Evolutionary conservation across 23 tunicate species (phyloP).

Genomic region (Corella eumyota): DNA sequence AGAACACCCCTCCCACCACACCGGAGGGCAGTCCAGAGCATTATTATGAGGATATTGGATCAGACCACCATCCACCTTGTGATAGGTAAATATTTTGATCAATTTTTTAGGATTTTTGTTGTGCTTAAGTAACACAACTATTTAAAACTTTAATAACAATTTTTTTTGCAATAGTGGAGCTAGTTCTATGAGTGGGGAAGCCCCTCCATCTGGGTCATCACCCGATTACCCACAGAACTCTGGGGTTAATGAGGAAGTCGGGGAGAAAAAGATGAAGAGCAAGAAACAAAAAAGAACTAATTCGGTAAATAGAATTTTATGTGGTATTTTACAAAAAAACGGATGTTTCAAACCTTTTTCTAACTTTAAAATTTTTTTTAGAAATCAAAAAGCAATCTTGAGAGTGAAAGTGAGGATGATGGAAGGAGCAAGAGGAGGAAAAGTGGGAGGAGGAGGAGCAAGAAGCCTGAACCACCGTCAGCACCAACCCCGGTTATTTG

Average conservation of each 20-base stretch:
- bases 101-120: no score
- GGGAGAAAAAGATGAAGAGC: no score
- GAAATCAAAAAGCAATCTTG: conserved; percentile 15
- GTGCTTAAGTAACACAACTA: no score
- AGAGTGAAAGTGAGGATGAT: conserved; percentile 1
- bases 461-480: conserved; percentile 64
- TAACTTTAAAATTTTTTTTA: no score
- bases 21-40: conserved; percentile 45
- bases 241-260: conserved; percentile 5
- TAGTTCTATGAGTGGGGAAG: conserved; percentile 17
- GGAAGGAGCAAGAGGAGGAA: conserved; percentile 15
- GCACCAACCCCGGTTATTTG: conserved; percentile 62
- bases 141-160: no score
- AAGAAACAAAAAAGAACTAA: no score
- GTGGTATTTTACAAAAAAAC: no score
- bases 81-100: neutral
- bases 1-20: conserved; percentile 75
- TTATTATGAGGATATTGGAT: conserved; percentile 41
- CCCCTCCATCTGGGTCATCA: conserved; percentile 7
- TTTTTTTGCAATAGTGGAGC: no score
- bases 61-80: neutral
- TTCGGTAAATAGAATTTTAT: no score
- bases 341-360: no score
- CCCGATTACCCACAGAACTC: conserved; percentile 18
- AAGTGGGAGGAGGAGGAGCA: neutral